Percentiles rank a stretch among this genome's conserved stretches.
Evolutionary conservation across 1,140 invertebrate species (phyloP).

Genomic region (Sinella curviseta): DNA sequence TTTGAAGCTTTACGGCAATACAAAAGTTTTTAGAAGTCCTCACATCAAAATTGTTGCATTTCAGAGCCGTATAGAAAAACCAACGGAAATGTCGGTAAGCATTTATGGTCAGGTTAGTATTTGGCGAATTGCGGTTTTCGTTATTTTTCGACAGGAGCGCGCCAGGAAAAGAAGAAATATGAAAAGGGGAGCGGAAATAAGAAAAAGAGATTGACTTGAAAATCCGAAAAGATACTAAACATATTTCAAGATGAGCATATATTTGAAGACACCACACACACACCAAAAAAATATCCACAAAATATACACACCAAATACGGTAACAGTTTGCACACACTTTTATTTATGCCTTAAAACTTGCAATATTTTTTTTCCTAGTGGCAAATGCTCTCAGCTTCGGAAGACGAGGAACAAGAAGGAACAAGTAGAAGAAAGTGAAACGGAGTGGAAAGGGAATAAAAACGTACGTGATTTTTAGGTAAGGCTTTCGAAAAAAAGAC

Average conservation of each 20-base stretch:
- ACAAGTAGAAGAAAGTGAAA: not conserved
- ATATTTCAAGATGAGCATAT: not conserved
- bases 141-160: not conserved
- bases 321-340: not conserved
- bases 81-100: too few relatives aligned
- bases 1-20: too few relatives aligned
- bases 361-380: not conserved
- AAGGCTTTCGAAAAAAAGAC: too few relatives aligned
- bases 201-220: constrained; percentile 12
- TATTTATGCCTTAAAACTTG: not conserved
- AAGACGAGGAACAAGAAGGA: not conserved
- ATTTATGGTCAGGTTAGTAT: too few relatives aligned
- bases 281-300: too few relatives aligned
- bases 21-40: too few relatives aligned
- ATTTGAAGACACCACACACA: too few relatives aligned
- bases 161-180: not conserved
- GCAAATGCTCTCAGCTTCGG: not conserved
- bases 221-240: constrained; percentile 5
- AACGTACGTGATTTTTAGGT: not conserved
- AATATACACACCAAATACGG: not conserved
- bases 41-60: too few relatives aligned
- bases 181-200: not conserved
- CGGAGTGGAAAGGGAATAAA: not conserved
- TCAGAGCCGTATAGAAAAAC: too few relatives aligned
- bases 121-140: not conserved